Conservation (phyloP, 2,797 vertebrate species). For the Triplophysa yarkandensis region DNA sequence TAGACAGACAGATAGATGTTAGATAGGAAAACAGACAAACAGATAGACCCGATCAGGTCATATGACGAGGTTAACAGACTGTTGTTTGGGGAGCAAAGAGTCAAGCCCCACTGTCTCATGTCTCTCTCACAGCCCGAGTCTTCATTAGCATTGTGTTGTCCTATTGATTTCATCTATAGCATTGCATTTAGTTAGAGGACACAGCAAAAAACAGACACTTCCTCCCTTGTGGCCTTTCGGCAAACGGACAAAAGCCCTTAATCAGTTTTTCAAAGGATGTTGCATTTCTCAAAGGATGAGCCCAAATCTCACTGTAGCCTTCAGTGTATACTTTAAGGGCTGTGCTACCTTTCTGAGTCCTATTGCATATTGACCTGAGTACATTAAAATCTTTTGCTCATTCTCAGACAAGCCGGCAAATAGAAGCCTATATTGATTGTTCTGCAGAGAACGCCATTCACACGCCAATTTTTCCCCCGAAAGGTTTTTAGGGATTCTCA, state of each 20-base stretch:
- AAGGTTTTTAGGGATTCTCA: constrained; percentile 11
- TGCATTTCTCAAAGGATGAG: constrained; percentile 11
- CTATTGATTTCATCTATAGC: constrained; percentile 38
- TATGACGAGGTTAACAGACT: constrained; percentile 26
- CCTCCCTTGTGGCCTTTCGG: constrained; percentile 41
- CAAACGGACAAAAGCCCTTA: constrained; percentile 32
- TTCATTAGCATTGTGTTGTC: constrained; percentile 43
- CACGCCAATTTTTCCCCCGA: constrained; percentile 5
- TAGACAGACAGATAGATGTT: not conserved
- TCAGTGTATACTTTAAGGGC: constrained; percentile 18
- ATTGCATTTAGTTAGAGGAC: constrained; percentile 49
- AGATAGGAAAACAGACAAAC: not conserved
- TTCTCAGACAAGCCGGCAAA: constrained; percentile 32
- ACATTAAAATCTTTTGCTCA: constrained; percentile 41
- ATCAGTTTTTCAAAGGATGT: constrained; percentile 20
- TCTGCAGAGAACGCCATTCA: constrained; percentile 21
- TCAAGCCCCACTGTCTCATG: constrained; percentile 32
- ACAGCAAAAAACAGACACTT: constrained; percentile 43
- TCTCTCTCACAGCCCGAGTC: constrained; percentile 26
- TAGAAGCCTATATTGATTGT: constrained; percentile 36
- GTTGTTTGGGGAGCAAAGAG: constrained; percentile 37
- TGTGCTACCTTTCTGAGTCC: constrained; percentile 17
- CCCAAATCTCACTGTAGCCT: constrained; percentile 28
- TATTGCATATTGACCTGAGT: constrained; percentile 36
- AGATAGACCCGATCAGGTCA: not conserved